Percentiles rank a stretch among this genome's conserved stretches.
Conservation (phyloP, 2,888 invertebrate species). For the Poecilobothrus nobilitatus region DNA sequence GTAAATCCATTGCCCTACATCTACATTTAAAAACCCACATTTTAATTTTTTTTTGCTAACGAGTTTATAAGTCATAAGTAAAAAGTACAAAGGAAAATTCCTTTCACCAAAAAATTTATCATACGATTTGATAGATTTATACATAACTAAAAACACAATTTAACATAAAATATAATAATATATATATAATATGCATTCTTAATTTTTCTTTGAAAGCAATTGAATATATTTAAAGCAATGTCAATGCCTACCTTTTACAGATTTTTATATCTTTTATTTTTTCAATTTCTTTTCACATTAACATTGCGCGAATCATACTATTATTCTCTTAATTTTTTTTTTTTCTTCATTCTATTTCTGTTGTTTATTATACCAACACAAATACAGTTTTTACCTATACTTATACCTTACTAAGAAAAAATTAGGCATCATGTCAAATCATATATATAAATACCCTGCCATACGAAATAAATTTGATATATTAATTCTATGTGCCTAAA, state of each 20-base stretch:
- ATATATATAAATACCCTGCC: too few relatives aligned
- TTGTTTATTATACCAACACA: too few relatives aligned
- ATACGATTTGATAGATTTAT: neutral
- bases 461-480: too few relatives aligned
- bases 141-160: neutral
- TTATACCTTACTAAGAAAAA: too few relatives aligned
- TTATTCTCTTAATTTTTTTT: too few relatives aligned
- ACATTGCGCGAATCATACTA: neutral
- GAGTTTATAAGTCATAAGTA: too few relatives aligned
- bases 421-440: too few relatives aligned
- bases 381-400: too few relatives aligned
- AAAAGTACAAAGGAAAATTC: too few relatives aligned
- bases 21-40: neutral
- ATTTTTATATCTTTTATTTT: neutral
- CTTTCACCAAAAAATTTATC: neutral
- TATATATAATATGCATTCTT: neutral
- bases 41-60: too few relatives aligned
- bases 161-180: neutral
- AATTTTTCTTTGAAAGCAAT: neutral
- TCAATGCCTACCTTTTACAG: neutral
- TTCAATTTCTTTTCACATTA: neutral
- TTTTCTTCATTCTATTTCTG: too few relatives aligned
- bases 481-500: too few relatives aligned
- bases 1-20: neutral
- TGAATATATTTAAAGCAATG: neutral